Evolutionary conservation across 2,888 invertebrate genomes (phyloP), one percentile per base, ranked within the genome.

Genomic region (Pharmacophagus antenor): DNA sequence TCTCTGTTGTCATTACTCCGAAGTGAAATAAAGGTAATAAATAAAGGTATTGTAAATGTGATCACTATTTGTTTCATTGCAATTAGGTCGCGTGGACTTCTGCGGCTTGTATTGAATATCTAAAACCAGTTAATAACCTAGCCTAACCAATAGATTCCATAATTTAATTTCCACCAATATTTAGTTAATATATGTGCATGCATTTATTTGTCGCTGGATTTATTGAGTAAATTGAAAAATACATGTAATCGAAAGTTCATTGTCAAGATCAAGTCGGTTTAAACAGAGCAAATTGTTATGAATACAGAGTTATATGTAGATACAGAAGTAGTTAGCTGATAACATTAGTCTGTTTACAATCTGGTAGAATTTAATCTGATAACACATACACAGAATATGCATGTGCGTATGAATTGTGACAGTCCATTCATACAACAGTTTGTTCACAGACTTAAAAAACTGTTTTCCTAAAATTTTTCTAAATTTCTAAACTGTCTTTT

Each of bases 41-140:
- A 41, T 53, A 44, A 58, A 56, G 52, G 20, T 53, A 53, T 52
- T 59, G 63, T 54, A 27, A 51, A 55, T 52, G 62, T 52, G 62
- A 22, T 49, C 77, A 72, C 76, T 68, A 65, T 65, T 68, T 76
- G 73, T 81, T 85, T 63, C 86, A 85, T 79, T 70, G 18, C 27
- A 50, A 50, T 31, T 73, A 74, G 84, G 76, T 79, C 81, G 73
- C 69, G 70, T 76, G 67, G 76, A 75, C 76, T 76, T 78, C 75
- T 75, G 84, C 69, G 83, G 83, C 74, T 63, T 56, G 73, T 74
- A 76, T 81, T 71, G 67, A 70, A 76, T 87, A 81, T 80, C 80
- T 61, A 71, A 70, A 74, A 72, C 76, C 78, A 67, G n/a, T n/a
- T n/a, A n/a, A n/a, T n/a, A n/a, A n/a, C n/a, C n/a, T n/a, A n/a